Evolutionary conservation across 2,113 vertebrate species (phyloP).

Genomic region (Psammodynastes pulverulentus): DNA sequence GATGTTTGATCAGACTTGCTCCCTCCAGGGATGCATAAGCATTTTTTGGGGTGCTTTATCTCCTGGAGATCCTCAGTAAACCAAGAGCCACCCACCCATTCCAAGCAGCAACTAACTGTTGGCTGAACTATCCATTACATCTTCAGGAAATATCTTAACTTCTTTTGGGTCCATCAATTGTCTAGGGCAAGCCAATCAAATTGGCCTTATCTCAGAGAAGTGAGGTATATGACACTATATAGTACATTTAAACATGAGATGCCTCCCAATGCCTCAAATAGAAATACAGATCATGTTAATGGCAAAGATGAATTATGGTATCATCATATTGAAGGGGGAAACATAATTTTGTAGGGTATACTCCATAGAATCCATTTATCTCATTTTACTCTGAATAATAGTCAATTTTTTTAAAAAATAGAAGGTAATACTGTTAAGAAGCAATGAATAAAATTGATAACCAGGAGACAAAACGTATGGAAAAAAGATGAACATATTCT

Average conservation of each 20-base stretch:
- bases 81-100: not conserved
- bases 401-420: not conserved
- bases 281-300: not conserved
- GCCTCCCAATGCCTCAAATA: not conserved
- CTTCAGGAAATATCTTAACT: not conserved
- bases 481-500: not conserved
- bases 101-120: not conserved
- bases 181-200: not conserved
- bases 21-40: not conserved
- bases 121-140: not conserved
- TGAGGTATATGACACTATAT: not conserved
- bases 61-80: not conserved
- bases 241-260: not conserved
- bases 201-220: not conserved
- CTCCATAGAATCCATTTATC: conserved; percentile 42
- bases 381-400: not conserved
- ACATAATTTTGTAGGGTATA: conserved; percentile 46
- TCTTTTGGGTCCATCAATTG: not conserved
- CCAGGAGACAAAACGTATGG: not conserved
- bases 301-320: not conserved
- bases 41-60: not conserved
- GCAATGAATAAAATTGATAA: not conserved
- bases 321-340: conserved; percentile 8
- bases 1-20: not conserved
- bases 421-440: conserved; percentile 35